A percentile compares a stretch with the other conserved stretches of the same genome.
phyloP scores from a whole-genome alignment of 2,113 vertebrate species.

The Mormyrus iriodes region DNA sequence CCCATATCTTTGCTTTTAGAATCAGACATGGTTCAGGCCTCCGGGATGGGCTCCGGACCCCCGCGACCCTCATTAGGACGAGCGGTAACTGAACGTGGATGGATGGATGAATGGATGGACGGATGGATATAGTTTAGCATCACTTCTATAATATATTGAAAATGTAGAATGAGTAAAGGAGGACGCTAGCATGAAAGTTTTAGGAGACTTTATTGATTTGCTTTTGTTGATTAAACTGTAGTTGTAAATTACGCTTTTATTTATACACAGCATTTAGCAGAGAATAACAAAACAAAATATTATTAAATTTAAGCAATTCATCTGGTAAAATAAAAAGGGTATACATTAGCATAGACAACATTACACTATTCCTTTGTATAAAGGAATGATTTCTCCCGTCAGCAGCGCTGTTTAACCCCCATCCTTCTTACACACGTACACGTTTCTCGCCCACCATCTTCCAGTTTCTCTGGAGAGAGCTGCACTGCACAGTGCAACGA shows the following conservation, averaged over 20 bases:
- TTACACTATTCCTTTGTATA: constrained; percentile 43
- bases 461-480: not conserved
- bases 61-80: not conserved
- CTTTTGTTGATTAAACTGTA: not conserved
- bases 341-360: constrained; percentile 48
- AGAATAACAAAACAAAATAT: not conserved
- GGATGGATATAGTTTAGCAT: not conserved
- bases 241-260: not conserved
- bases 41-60: not conserved
- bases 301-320: not conserved
- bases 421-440: constrained; percentile 20
- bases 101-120: not conserved
- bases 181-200: not conserved
- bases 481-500: constrained; percentile 33
- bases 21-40: not conserved
- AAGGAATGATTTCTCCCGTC: constrained; percentile 47
- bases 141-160: not conserved
- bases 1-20: not conserved
- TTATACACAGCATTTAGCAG: not conserved
- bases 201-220: not conserved
- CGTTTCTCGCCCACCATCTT: not conserved
- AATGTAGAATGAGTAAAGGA: not conserved
- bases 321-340: not conserved
- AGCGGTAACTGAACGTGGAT: not conserved
- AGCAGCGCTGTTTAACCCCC: constrained; percentile 27